A percentile compares a stretch with the other conserved stretches of the same genome.
phyloP scores from a whole-genome alignment of 1,140 invertebrate species.

The Trichonephila clavipes region DNA sequence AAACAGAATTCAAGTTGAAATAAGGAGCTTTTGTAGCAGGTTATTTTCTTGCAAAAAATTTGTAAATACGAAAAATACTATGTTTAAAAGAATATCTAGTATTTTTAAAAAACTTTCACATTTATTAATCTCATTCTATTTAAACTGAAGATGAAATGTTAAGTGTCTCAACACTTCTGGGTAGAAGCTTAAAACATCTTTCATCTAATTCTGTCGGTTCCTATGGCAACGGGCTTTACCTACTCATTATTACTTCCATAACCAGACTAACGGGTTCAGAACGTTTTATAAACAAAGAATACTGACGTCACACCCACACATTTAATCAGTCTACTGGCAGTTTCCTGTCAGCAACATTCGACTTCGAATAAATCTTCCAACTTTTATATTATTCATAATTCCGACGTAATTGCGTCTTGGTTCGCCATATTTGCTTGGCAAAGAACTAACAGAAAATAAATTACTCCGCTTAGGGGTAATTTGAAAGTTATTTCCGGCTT shows the following conservation, averaged over 20 bases:
- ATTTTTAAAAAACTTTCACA: too few species aligned
- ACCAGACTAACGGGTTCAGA: slow-evolving; percentile 7
- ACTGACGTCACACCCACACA: slow-evolving; percentile 15
- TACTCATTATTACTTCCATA: not conserved
- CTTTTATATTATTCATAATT: slow-evolving; percentile 28
- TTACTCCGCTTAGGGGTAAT: not conserved
- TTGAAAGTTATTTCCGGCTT: not conserved
- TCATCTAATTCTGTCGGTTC: not conserved
- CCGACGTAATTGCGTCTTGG: not conserved
- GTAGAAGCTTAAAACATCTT: not conserved
- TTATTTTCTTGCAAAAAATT: too few species aligned
- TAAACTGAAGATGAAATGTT: not conserved
- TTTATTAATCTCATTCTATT: too few species aligned
- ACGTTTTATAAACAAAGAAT: not conserved
- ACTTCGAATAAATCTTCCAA: not conserved
- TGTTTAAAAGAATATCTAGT: too few species aligned
- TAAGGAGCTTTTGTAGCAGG: too few species aligned
- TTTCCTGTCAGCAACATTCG: not conserved
- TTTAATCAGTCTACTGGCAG: not conserved
- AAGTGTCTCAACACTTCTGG: not conserved
- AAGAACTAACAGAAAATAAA: not conserved
- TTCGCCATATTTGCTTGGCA: not conserved
- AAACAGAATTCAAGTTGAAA: too few species aligned
- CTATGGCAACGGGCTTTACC: not conserved
- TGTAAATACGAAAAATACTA: too few species aligned